Base-by-base conservation (phyloP, 2,797 vertebrate genomes). In the Octomys mimax region DNA sequence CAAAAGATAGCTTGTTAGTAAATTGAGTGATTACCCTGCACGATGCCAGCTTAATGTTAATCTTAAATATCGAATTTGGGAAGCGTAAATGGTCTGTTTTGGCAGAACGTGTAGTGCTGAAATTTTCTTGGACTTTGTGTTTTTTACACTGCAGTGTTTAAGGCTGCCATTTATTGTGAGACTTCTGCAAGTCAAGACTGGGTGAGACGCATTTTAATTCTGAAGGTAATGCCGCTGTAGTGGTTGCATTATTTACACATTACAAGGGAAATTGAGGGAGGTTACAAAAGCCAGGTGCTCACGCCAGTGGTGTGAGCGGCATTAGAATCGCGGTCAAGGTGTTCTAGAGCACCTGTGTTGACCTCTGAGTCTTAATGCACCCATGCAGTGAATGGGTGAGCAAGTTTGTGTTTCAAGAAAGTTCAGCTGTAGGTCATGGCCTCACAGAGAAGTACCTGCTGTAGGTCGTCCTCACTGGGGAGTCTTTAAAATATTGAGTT, bases 51-150 rank as follows among this genome's bases (percentile, higher is more conserved):
- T 94, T 91, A 79, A 85, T 90, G 86, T 90, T 59, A 79, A 54
- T 81, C 91, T 96, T 94, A 92, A 92, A 92, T 36, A 84, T 24
- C 52, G 54, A 78, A 57, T n/a, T 90, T 94, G 57, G 68, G 94
- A 96, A 93, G 80, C 46, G 28, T 62, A 33, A 14, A 36, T 24
- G 49, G 18, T 87, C 77, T 93, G 46, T 39, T 85, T 81, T n/a
- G 46, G 66, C 71, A 85, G 94, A 93, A 82, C 11, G 52, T 39
- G 91, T 39, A 1, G 1, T 57, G 36, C 52, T 95, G 73, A 91
- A 84, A 91, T 68, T 79, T 66, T 92, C 42, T 85, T 70, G 87
- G 87, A 81, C 57, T 82, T 77, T 13, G 3, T 26, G 24, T 7
- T 73, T 75, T 90, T 77, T 61, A 28, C 22, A 26, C 42, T 71